These are phyloP conservation scores for Pararge aegeria DNA, from an alignment of 1,140 invertebrate genomes.

Conservation along the genomic window DNA sequence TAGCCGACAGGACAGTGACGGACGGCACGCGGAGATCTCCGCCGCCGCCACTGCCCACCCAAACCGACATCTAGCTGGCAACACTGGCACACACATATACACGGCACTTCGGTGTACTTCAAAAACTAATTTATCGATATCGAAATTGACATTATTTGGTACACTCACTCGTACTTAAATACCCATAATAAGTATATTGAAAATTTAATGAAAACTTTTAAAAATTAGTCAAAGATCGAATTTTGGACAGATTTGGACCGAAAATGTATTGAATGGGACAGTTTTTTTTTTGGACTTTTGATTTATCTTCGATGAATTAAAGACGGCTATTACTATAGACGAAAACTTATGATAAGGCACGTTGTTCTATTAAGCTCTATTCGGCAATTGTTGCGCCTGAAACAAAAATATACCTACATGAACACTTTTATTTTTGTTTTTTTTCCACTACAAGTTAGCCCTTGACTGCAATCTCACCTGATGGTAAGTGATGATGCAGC, in stretches of 20 bases:
- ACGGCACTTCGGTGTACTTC: conserved; percentile 14
- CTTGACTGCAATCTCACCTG: too few species aligned
- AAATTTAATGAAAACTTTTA: background rate
- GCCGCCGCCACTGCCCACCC: conserved; percentile 66
- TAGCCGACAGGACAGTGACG: conserved; percentile 66
- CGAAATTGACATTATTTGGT: conserved; percentile 15
- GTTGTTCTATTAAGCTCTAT: conserved; percentile 40
- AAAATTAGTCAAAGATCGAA: conserved; percentile 2
- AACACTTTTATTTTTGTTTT: too few species aligned
- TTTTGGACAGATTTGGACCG: conserved; percentile 45
- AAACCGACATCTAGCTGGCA: conserved; percentile 67
- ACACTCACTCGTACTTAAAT: background rate
- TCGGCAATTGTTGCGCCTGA: conserved; percentile 46
- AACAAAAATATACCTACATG: conserved; percentile 34
- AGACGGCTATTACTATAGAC: conserved; percentile 18
- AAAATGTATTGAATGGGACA: conserved; percentile 34
- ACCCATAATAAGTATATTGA: background rate
- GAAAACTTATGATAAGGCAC: conserved; percentile 66
- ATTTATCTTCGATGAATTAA: conserved; percentile 16
- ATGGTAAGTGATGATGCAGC: too few species aligned
- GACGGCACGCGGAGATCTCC: conserved; percentile 49
- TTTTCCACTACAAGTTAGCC: too few species aligned
- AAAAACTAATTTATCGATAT: conserved; percentile 6
- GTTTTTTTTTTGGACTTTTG: conserved; percentile 30
- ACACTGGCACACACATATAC: conserved; percentile 55